Percentiles rank a stretch among this genome's conserved stretches.
Evolutionary conservation across 2,113 vertebrate genomes (phyloP).

Genomic region (Corydoras sp.): DNA sequence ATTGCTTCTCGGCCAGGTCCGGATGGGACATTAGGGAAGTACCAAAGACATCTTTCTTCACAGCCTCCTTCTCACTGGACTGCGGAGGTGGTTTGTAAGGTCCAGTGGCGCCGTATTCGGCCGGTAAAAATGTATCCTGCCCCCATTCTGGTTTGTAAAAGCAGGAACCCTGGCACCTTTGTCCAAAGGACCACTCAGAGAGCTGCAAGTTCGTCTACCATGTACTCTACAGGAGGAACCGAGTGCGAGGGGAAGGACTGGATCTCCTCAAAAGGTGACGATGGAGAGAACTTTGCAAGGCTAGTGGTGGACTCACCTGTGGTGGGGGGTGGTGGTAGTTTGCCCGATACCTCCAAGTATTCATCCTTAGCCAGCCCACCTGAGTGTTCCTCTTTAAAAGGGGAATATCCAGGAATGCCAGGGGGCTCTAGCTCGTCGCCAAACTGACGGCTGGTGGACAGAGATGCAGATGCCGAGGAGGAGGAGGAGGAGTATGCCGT

Average conservation of each 20-base stretch:
- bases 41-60: conserved; percentile 68
- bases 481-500: conserved; percentile 70
- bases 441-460: conserved; percentile 69
- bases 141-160: conserved; percentile 66
- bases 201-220: conserved; percentile 41
- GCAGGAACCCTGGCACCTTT: conserved; percentile 63
- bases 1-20: conserved; percentile 61
- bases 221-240: conserved; percentile 39
- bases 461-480: conserved; percentile 71
- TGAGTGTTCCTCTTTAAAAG: conserved; percentile 70
- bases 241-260: conserved; percentile 55
- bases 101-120: conserved; percentile 43
- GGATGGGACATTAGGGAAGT: conserved; percentile 69
- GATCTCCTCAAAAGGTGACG: conserved; percentile 70
- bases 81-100: conserved; percentile 48
- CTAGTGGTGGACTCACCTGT: conserved; percentile 63
- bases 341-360: conserved; percentile 87
- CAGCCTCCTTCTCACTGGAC: conserved; percentile 54
- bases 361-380: conserved; percentile 70
- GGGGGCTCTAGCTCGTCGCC: conserved; percentile 68
- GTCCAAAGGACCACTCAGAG: conserved; percentile 57
- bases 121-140: conserved; percentile 46
- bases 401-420: conserved; percentile 71
- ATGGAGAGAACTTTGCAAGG: conserved; percentile 65
- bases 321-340: conserved; percentile 59